Conservation (phyloP, 2,113 vertebrate genomes). For the Fregata magnificens region DNA sequence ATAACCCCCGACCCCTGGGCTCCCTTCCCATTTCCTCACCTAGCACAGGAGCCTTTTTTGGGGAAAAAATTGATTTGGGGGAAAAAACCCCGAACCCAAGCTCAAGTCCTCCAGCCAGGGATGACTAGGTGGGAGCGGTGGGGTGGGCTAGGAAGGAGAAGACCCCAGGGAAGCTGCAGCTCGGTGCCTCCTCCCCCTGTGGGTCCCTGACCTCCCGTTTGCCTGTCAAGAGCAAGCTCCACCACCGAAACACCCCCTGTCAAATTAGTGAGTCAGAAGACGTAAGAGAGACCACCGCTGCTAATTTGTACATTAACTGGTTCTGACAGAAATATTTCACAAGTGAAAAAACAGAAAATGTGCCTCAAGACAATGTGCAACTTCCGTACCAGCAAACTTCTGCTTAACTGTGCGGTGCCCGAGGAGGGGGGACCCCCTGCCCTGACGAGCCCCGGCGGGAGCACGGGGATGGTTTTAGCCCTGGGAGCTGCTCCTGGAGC, state of each 20-base stretch:
- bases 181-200: constrained; percentile 18
- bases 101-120: background rate
- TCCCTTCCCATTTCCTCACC: background rate
- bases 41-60: background rate
- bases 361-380: constrained; percentile 60
- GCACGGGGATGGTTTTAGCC: background rate
- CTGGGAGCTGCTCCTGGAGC: background rate
- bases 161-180: background rate
- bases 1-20: accelerated
- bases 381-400: constrained; percentile 62
- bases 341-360: constrained; percentile 78
- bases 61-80: no score
- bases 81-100: background rate
- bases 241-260: constrained; percentile 82
- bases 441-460: background rate
- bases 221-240: constrained; percentile 77
- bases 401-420: constrained; percentile 57
- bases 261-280: constrained; percentile 86
- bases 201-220: constrained; percentile 82
- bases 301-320: constrained; percentile 96
- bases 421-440: background rate
- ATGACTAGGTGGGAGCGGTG: accelerated
- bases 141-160: background rate
- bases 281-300: constrained; percentile 81
- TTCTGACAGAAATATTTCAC: constrained; percentile 88